Conservation (phyloP, 2,113 vertebrate species). For the Carlito syrichta region DNA sequence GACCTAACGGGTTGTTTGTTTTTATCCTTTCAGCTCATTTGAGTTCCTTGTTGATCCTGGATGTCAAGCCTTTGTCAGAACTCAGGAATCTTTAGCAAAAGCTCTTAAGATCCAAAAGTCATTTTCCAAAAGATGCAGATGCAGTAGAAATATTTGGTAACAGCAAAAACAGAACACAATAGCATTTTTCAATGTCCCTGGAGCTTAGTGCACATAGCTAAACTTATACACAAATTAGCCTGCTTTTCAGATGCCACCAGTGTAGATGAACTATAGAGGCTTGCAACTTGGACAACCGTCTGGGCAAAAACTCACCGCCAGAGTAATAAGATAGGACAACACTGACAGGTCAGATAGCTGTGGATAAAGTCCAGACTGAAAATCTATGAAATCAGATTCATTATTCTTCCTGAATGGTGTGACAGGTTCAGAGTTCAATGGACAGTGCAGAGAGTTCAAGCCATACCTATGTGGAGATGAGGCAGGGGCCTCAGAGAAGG, state of each 20-base stretch:
- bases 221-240: neutral
- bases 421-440: neutral
- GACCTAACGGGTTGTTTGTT: too few species aligned
- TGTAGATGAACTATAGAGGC: neutral
- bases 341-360: neutral
- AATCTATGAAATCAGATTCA: neutral
- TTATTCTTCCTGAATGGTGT: neutral
- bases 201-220: neutral
- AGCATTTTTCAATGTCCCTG: neutral
- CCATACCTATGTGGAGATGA: neutral
- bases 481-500: neutral
- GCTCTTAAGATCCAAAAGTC: neutral
- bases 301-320: too few species aligned
- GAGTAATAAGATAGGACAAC: neutral
- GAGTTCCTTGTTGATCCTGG: too few species aligned
- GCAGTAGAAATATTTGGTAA: neutral
- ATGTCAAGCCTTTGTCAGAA: too few species aligned
- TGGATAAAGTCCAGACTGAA: neutral
- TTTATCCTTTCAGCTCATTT: too few species aligned
- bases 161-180: neutral
- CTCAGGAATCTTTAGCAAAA: neutral
- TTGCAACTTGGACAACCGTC: neutral
- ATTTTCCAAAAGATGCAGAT: neutral
- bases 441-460: neutral
- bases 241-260: accelerated